Evolutionary conservation across 2,797 vertebrate genomes (phyloP).

Genomic region (Artibeus lituratus): DNA sequence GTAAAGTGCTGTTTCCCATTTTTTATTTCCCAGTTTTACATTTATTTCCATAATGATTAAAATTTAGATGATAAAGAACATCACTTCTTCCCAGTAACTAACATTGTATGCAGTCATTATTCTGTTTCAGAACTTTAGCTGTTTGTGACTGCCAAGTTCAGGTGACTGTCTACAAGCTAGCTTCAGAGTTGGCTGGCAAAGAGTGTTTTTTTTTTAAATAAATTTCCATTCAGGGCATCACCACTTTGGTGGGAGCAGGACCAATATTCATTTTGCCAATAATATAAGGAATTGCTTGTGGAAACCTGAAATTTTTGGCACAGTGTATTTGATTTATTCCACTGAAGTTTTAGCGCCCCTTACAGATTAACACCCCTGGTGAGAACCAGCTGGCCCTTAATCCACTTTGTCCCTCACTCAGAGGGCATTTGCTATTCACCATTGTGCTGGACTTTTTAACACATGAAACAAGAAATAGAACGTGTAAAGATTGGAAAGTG

Average conservation of each 20-base stretch:
- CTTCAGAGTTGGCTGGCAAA: conserved; percentile 28
- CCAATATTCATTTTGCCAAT: conserved; percentile 58
- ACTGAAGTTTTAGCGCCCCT: conserved; percentile 49
- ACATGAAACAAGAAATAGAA: conserved; percentile 36
- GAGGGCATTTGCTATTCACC: conserved; percentile 6
- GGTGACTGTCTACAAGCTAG: neutral
- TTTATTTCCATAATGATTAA: neutral
- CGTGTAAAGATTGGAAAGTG: neutral
- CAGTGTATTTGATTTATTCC: conserved; percentile 56
- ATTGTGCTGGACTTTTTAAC: conserved; percentile 26
- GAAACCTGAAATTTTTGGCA: conserved; percentile 60
- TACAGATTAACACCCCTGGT: conserved; percentile 66
- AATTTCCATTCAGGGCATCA: conserved; percentile 41
- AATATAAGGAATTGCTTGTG: conserved; percentile 56
- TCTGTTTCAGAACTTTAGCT: conserved; percentile 33
- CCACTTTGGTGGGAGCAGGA: conserved; percentile 42
- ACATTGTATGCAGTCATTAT: neutral
- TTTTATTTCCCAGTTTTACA: too few species aligned
- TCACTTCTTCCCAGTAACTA: neutral
- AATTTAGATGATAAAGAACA: conserved; percentile 12
- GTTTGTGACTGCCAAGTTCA: conserved; percentile 22
- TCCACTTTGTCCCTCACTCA: conserved; percentile 48
- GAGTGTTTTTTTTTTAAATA: neutral
- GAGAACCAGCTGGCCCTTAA: conserved; percentile 66
- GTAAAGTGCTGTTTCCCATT: neutral